These are phyloP conservation scores for Cyprinella venusta DNA, from an alignment of 2,797 vertebrate genomes.

Conservation along the genomic window DNA sequence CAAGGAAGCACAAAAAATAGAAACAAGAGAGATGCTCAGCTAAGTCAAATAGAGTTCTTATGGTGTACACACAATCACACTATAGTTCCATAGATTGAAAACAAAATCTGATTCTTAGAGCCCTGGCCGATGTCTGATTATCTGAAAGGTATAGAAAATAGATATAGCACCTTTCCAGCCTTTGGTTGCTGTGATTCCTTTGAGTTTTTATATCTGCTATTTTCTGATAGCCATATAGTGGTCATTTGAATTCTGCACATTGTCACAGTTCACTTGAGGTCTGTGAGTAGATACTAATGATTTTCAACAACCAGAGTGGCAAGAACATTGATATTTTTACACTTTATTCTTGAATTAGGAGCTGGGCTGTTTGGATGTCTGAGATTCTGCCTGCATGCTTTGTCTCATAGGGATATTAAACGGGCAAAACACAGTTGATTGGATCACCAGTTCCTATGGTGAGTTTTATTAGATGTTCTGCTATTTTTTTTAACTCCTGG, in stretches of 20 bases:
- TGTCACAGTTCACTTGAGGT: slow-evolving; percentile 3
- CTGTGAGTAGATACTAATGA: neutral
- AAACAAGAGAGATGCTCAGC: neutral
- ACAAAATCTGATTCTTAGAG: slow-evolving; percentile 5
- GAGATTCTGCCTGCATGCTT: neutral
- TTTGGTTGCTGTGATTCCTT: slow-evolving; percentile 54
- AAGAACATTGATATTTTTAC: neutral
- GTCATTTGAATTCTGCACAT: slow-evolving; percentile 9
- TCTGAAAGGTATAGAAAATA: slow-evolving; percentile 33
- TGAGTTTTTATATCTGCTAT: neutral
- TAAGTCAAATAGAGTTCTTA: neutral
- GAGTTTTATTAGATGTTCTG: neutral
- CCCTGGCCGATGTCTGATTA: slow-evolving; percentile 47
- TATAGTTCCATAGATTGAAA: neutral
- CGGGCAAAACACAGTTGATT: slow-evolving; percentile 3
- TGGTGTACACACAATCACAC: neutral
- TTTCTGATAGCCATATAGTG: neutral
- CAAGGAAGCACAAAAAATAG: neutral
- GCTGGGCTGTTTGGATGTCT: neutral
- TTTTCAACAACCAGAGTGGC: neutral
- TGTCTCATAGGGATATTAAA: neutral
- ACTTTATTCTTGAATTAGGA: neutral
- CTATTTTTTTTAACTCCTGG: neutral
- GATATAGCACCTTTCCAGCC: slow-evolving; percentile 54
- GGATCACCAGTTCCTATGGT: neutral